Percentiles rank a stretch among this genome's conserved stretches.
Evolutionary conservation across 2,113 vertebrate species (phyloP).

Genomic region (Ceuthmochares aereus): DNA sequence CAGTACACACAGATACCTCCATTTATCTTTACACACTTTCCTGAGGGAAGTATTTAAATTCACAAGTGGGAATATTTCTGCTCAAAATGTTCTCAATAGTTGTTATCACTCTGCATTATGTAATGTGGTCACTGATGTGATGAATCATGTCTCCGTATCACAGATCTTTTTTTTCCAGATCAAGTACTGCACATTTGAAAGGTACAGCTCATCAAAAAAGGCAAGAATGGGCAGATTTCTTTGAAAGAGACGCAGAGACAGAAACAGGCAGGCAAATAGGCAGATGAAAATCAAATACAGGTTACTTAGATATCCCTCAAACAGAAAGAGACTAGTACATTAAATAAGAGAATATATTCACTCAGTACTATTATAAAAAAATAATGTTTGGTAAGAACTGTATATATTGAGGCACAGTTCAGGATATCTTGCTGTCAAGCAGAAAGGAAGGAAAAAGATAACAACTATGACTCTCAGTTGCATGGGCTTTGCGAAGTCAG

Average conservation of each 20-base stretch:
- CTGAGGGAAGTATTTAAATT: background rate
- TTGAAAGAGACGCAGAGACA: background rate
- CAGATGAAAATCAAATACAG: background rate
- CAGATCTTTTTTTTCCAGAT: background rate
- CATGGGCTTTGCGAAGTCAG: background rate
- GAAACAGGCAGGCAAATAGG: background rate
- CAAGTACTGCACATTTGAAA: background rate
- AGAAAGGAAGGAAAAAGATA: background rate
- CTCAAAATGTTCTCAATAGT: background rate
- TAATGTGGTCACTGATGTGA: background rate
- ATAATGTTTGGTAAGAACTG: background rate
- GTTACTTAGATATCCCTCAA: background rate
- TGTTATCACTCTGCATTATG: background rate
- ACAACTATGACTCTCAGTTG: background rate
- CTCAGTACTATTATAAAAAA: background rate
- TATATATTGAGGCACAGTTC: background rate
- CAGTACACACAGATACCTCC: background rate
- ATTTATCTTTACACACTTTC: background rate
- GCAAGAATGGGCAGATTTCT: background rate
- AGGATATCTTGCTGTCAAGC: background rate
- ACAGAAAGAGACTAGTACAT: background rate
- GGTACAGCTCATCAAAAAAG: background rate
- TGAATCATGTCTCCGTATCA: conserved; percentile 1
- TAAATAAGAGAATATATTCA: background rate
- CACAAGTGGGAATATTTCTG: background rate